Evolutionary conservation across 2,797 vertebrate genomes (phyloP), one percentile per base, ranked within the genome.

Genomic region (Percopsis omiscomaycus): DNA sequence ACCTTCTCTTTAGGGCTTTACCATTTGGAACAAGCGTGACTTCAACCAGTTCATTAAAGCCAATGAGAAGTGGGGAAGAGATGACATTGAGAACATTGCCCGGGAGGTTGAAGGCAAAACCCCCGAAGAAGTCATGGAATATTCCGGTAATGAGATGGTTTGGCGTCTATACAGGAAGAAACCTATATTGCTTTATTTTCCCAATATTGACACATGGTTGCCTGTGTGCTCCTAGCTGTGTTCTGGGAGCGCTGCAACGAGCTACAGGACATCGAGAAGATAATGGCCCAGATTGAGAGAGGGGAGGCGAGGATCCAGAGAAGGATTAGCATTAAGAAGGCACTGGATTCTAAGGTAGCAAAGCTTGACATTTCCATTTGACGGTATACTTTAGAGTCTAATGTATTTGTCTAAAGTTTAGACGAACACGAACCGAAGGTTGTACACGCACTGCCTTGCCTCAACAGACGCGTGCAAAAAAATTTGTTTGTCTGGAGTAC

Each of bases 11-110:
- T 55, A 99, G 98, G 97, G 98, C 71, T 99, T 99, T 84, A 99
- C 98, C 45, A 98, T 96, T 85, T 99, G 98, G 98, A 99, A 98
- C 89, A 99, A 99, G 84, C 95, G 98, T 58, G 98, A 99, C 89
- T 99, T 99, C 83, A 99, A 99, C 87, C 98, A 99, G 88, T 99
- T 99, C 91, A 98, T 99, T 79, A 99, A 99, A 91, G 98, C 97
- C 49, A 99, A 99, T 61, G 98, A 99, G 88, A 99, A 99, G 82
- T 99, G 98, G 98, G 97, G 97, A 63, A 90, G 97, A 79, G 98
- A 99, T 71, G 97, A 99, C 77, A 98, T 99, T 61, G 98, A 99
- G 89, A 99, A 99, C 80, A 99, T 99, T 73, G 97, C 97, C 61
- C 93, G 96, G 71, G 97, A 99, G 85, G 97, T 99, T 0, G 98